Evolutionary conservation across 2,113 vertebrate genomes (phyloP).

Genomic region (Alligator mississippiensis): DNA sequence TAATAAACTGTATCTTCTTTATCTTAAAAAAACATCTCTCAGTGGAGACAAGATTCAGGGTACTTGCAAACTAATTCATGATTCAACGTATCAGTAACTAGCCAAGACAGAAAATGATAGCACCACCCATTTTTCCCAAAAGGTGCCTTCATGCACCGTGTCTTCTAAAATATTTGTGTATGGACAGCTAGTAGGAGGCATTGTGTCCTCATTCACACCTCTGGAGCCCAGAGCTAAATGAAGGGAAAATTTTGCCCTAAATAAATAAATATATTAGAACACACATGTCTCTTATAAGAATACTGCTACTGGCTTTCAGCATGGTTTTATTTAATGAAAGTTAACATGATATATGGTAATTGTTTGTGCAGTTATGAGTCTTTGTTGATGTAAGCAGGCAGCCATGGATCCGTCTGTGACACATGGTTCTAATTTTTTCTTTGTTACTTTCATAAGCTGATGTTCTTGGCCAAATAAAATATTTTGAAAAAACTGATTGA

Average conservation of each 20-base stretch:
- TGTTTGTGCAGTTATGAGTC: constrained; percentile 71
- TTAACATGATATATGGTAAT: constrained; percentile 78
- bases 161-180: not conserved
- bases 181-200: not conserved
- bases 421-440: constrained; percentile 79
- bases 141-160: rapidly evolving
- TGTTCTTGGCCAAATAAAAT: constrained; percentile 75
- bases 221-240: not conserved
- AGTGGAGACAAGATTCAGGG: not conserved
- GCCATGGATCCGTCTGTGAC: constrained; percentile 50
- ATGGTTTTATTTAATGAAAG: constrained; percentile 79
- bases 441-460: constrained; percentile 70
- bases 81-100: not conserved
- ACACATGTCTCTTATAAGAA: constrained; percentile 75
- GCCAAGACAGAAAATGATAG: not conserved
- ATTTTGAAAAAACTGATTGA: constrained; percentile 64
- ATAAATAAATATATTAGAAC: constrained; percentile 71
- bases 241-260: constrained; percentile 39
- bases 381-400: constrained; percentile 59
- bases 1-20: too few relatives aligned
- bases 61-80: not conserved
- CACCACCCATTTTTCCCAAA: not conserved
- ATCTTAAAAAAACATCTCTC: not conserved
- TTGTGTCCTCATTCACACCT: not conserved
- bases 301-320: constrained; percentile 79